These are phyloP conservation scores for Charina bottae DNA, from an alignment of 2,113 vertebrate species.

Conservation along the genomic window DNA sequence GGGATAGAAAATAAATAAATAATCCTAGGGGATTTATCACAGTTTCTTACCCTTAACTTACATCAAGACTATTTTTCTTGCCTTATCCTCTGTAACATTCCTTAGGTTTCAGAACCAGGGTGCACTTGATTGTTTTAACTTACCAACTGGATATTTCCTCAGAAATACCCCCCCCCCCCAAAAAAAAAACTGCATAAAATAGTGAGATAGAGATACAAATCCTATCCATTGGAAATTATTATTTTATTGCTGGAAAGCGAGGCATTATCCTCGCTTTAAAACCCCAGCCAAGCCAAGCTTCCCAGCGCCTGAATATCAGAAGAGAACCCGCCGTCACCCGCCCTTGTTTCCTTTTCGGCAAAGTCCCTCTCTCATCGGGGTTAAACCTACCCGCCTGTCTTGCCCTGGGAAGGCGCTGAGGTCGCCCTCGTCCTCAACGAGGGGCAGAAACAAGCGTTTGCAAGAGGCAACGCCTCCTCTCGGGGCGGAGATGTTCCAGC, in stretches of 20 bases:
- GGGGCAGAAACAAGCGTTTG: neutral
- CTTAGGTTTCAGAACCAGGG: no score
- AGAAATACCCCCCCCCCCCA: neutral
- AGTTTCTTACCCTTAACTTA: no score
- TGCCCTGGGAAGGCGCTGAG: neutral
- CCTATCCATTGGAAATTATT: neutral
- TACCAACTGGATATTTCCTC: neutral
- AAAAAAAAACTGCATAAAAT: no score
- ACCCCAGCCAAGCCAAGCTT: neutral
- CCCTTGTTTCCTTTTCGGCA: neutral
- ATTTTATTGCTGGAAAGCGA: neutral
- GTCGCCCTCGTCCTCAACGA: neutral
- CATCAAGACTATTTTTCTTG: no score
- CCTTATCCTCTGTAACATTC: no score
- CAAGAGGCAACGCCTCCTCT: constrained; percentile 43
- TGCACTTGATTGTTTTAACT: neutral
- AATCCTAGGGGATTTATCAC: no score
- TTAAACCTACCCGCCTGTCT: neutral
- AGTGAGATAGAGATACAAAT: neutral
- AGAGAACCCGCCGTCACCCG: neutral
- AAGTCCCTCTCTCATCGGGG: no score
- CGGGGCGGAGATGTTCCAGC: constrained; percentile 43
- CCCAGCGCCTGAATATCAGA: neutral
- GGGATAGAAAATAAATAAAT: no score
- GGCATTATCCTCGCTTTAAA: neutral